Base-by-base conservation (phyloP, 2,113 vertebrate genomes). In the Pterocles orientalis region DNA sequence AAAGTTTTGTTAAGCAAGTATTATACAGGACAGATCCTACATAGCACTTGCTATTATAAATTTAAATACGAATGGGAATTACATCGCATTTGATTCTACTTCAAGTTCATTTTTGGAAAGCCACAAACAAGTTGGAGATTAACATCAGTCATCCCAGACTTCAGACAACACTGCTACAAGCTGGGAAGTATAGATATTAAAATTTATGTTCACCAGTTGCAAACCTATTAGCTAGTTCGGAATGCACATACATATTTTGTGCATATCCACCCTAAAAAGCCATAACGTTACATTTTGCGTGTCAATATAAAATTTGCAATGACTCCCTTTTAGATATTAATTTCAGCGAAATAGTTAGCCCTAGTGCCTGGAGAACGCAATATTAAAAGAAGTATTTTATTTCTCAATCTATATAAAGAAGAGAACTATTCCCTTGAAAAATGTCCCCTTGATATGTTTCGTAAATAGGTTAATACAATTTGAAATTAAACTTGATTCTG, bases 161-260 rank as follows among this genome's bases (percentile, higher is more conserved):
- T 97, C 96, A 97, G 93, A 97, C 97, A 97, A 88, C 88, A 78
- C 48, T 90, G 87, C 96, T 94, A 70, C 96, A 97, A 96, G 96
- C 96, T 97, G 97, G 94, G 88, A 94, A 97, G 90, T 84, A 96
- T 10, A 98, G 97, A 98, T 97, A 97, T 69, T 95, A 97, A 92
- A 97, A 97, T 97, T 97, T 95, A 95, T 70, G 91, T 79, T 94
- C 92, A 97, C 86, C 91, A 95, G 86, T 94, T 95, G 84, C 95
- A 97, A 95, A 94, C 72, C 93, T 90, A 95, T 97, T 97, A 97
- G 89, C 94, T 91, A 78, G 53, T 89, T 68, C 95, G 94, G 81
- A 97, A 58, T 81, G 78, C 78, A 97, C 95, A 96, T 58, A 93
- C 58, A 90, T 89, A 95, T 95, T 96, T 95, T 84, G 68, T 56